These are phyloP conservation scores for Tetrax tetrax DNA, from an alignment of 2,113 vertebrate genomes.

Conservation along the genomic window DNA sequence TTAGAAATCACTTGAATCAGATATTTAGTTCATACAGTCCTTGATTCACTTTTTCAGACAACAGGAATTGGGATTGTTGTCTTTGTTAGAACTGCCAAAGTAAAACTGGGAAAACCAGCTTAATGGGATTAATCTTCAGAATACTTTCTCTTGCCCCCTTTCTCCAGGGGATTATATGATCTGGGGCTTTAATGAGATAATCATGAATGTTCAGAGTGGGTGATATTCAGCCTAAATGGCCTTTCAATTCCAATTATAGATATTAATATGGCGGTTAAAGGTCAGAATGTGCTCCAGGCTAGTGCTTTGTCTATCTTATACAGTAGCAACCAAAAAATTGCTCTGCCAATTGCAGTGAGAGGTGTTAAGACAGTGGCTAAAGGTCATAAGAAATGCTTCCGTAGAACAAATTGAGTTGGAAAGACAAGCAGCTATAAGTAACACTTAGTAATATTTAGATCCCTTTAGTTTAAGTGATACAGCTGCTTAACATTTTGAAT, in stretches of 20 bases:
- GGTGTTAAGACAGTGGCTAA: not conserved
- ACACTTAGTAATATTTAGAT: not conserved
- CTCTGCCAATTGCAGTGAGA: not conserved
- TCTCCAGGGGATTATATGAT: not conserved
- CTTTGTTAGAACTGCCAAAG: not conserved
- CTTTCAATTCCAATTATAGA: slow-evolving; percentile 47
- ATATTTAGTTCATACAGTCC: not conserved
- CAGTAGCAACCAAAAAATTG: not conserved
- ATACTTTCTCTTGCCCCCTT: not conserved
- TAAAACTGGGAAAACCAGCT: slow-evolving; percentile 41
- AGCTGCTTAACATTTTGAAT: not conserved
- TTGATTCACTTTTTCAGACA: not conserved
- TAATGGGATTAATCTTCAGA: slow-evolving; percentile 39
- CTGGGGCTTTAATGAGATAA: slow-evolving; percentile 36
- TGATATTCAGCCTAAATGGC: slow-evolving; percentile 49
- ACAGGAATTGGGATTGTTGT: not conserved
- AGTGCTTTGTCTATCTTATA: not conserved
- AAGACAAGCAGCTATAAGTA: not conserved
- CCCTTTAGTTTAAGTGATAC: not conserved
- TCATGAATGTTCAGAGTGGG: not conserved
- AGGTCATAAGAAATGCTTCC: not conserved
- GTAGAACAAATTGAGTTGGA: not conserved
- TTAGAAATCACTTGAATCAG: not conserved
- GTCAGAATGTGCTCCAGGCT: slow-evolving; percentile 33
- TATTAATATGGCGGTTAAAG: slow-evolving; percentile 45